Evolutionary conservation across 1,140 invertebrate species (phyloP), one percentile per base, ranked within the genome.

Genomic region (Parapsyche elsis): DNA sequence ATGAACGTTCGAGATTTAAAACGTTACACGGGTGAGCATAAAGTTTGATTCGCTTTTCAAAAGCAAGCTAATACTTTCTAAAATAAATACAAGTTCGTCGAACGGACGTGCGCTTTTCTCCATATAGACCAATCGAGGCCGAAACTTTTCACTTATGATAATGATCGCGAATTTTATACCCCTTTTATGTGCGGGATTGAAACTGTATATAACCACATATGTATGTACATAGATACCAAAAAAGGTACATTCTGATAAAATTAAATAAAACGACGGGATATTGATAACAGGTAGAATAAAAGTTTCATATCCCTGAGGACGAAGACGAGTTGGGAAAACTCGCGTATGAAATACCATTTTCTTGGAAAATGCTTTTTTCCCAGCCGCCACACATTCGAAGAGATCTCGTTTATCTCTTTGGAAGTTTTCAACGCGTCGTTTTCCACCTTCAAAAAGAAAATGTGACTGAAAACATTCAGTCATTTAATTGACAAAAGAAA

Each of bases 251-350:
- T 53, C 2, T 53, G 53, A 5, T 59, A 16, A 23, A 61, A 61
- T 61, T 61, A 61, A 61, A 67, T 26, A 67, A 67, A 67, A 67
- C 26, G 14, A 12, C 9, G 24, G 9, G 64, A 67, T 67, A 67
- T 67, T 23, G 64, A 23, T 67, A 67, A 67, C 64, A 67, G 64
- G 64, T 67, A 67, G 64, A 23, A 67, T 67, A 26, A 67, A 67
- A 67, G 64, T 67, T 67, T 67, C 24, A 67, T 67, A 67, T 67
- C 64, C 64, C 64, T 12, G 0, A 14, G 14, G 64, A 67, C 14
- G n/a, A 9, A 21, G 59, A 21, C n/a, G n/a, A 61, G 59, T 61
- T 21, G 24, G n/a, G 14, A 23, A 67, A 67, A 67, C 64, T 30
- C 21, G 64, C 24, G 64, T 12, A 67, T 67, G 64, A 67, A 67